Evolutionary conservation across 2,113 vertebrate species (phyloP).

Genomic region (Octodon degus): DNA sequence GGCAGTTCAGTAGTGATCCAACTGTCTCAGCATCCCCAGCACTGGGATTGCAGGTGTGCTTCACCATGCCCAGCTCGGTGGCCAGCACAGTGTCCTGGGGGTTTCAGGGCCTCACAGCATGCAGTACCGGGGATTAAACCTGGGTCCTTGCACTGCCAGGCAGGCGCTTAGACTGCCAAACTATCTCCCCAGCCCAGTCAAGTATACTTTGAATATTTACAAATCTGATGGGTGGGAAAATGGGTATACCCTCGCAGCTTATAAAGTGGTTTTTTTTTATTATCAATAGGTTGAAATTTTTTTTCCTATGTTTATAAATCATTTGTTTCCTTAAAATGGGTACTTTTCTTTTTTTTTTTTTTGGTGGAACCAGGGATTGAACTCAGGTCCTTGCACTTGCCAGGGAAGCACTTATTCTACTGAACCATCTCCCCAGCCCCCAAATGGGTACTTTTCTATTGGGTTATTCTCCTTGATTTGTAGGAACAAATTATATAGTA

Average conservation of each 20-base stretch:
- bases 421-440: no score
- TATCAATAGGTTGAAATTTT: background rate
- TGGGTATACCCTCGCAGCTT: background rate
- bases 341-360: background rate
- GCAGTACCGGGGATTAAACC: no score
- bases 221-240: conserved; percentile 38
- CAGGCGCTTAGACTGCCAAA: no score
- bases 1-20: no score
- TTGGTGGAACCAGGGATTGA: background rate
- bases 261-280: conserved; percentile 28
- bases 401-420: no score
- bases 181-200: background rate
- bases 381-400: no score
- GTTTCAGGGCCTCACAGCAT: no score
- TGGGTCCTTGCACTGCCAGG: no score
- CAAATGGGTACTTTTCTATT: background rate
- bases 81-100: no score
- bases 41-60: no score
- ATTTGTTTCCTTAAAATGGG: background rate
- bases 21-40: no score
- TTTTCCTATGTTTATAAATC: conserved; percentile 12
- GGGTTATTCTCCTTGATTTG: conserved; percentile 34
- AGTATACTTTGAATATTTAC: background rate
- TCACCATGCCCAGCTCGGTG: no score
- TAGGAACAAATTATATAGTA: conserved; percentile 11